phyloP scores from a whole-genome alignment of 2,888 invertebrate species.

The Xestia xanthographa region DNA sequence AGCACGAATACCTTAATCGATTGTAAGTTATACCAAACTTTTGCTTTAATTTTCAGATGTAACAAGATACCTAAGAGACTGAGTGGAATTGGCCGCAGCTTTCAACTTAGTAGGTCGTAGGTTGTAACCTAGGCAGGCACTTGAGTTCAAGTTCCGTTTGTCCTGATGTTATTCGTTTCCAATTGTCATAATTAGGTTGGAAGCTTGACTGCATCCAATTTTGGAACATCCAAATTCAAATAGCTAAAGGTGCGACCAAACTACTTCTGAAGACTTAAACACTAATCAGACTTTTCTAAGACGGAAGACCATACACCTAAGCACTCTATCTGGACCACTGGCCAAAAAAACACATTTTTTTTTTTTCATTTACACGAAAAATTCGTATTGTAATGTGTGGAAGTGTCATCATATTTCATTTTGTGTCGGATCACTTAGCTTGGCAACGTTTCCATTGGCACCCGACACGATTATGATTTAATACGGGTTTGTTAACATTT shows the following conservation, averaged over 20 bases:
- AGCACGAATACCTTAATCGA: background rate
- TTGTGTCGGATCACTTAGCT: conserved; percentile 89
- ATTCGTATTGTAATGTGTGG: conserved; percentile 89
- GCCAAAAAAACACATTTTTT: conserved; percentile 69
- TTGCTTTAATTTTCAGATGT: background rate
- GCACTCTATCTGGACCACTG: conserved; percentile 49
- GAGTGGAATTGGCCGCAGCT: too few species aligned
- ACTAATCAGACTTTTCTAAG: conserved; percentile 5
- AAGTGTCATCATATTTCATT: conserved; percentile 90
- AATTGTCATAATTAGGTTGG: too few species aligned
- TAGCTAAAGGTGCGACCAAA: too few species aligned
- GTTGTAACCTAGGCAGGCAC: too few species aligned
- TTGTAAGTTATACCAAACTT: background rate
- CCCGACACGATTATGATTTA: conserved; percentile 49
- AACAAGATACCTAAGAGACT: background rate
- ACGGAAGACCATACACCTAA: conserved; percentile 18
- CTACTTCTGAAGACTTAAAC: background rate
- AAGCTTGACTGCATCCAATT: too few species aligned
- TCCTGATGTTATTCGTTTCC: too few species aligned
- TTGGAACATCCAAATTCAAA: too few species aligned
- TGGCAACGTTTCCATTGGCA: conserved; percentile 77
- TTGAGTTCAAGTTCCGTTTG: too few species aligned
- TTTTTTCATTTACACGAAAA: conserved; percentile 86
- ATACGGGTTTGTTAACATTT: conserved; percentile 24
- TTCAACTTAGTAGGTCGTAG: background rate